Evolutionary conservation across 2,888 invertebrate genomes (phyloP).

Genomic region (Platycnemis pennipes): DNA sequence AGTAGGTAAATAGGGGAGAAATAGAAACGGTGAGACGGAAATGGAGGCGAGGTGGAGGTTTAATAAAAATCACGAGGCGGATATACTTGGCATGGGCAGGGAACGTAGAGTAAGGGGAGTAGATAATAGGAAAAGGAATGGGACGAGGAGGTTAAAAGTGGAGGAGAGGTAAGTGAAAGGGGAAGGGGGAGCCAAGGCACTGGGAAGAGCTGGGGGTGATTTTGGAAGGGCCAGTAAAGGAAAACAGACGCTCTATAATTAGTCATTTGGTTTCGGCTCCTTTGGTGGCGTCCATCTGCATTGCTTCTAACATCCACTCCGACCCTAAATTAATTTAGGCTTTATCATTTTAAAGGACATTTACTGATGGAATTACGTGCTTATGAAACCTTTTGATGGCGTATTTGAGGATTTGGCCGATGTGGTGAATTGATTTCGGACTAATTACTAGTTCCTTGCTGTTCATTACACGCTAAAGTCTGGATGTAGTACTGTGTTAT

Average conservation of each 20-base stretch:
- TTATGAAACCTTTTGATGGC: not conserved
- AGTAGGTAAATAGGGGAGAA: not conserved
- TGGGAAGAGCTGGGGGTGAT: not conserved
- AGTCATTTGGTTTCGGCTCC: constrained; percentile 4
- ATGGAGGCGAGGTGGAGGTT: not conserved
- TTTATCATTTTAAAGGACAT: not conserved
- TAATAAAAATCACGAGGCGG: not conserved
- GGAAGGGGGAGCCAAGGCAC: not conserved
- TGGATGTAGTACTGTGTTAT: not conserved
- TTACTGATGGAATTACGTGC: not conserved
- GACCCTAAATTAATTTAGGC: not conserved
- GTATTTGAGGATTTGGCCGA: not conserved
- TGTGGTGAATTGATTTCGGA: not conserved
- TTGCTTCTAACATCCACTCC: not conserved
- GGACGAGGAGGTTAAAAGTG: not conserved
- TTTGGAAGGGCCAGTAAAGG: not conserved
- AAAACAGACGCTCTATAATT: constrained; percentile 59
- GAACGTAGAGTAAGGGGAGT: not conserved
- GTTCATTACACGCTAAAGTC: not conserved
- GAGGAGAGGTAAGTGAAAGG: not conserved
- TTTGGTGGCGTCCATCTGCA: constrained; percentile 22
- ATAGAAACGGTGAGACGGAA: not conserved
- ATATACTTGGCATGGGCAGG: not conserved
- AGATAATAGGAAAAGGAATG: not conserved
- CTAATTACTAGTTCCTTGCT: not conserved